Base-by-base conservation (phyloP, 1,140 invertebrate species). In the Calliopsis andreniformis region DNA sequence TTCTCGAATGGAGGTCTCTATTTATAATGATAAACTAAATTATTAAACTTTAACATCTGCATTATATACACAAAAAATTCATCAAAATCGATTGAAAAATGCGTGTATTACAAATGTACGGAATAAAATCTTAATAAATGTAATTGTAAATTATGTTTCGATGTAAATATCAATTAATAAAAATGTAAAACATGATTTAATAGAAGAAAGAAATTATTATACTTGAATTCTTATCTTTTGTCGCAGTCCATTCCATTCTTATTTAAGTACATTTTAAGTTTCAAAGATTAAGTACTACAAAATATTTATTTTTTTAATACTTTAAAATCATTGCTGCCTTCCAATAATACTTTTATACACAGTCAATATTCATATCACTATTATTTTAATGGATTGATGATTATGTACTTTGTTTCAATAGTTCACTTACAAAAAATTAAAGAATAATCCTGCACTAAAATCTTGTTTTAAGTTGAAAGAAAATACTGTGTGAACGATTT, bases 181-280 rank as follows among this genome's bases (percentile, higher is more conserved):
- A 56, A 56, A 47, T 16, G 23, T 69, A 68, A 63, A 62, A 76
- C 28, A 70, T 35, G 47, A 66, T 59, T 35, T 39, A 25, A 1
- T 30, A 59, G 59, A 56, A 45, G 35, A 42, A 69, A 23, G 7
- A 62, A 35, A 7, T 32, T 35, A 23, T 35, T 51, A 45, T 49
- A 35, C 4, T 10, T 61, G 14, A 69, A 78, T 28, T 61, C 30
- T 25, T 25, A 73, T 35, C 30, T 58, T 14, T 18, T 28, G 47
- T n/a, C 14, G 12, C 20, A 18, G 25, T 53, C 49, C 42, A 45
- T 42, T 42, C 3, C 30, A 77, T 39, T 63, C 45, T 55, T 75
- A 14, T 64, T 56, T 78, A 80, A 83, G 76, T 83, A 82, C 80
- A 82, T 58, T 80, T 82, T 55, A 70, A 23, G 23, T 69, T 75